A percentile compares a stretch with the other conserved stretches of the same genome.
Evolutionary conservation across 2,888 invertebrate genomes (phyloP).

Genomic region (Cerastis leucographa): DNA sequence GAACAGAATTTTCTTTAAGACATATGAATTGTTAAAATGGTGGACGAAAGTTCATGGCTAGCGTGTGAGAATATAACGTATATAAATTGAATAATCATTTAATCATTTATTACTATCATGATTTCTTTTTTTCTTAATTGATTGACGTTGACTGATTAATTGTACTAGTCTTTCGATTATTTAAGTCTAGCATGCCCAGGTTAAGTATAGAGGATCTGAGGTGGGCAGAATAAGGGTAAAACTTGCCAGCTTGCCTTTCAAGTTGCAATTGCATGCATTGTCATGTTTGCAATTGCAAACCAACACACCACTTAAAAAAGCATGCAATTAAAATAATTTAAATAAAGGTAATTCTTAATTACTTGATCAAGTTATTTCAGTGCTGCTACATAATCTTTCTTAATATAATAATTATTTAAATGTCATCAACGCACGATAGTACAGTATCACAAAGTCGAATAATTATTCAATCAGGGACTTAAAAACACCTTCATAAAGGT

Average conservation of each 20-base stretch:
- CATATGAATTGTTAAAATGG: not conserved
- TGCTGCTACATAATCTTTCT: not conserved
- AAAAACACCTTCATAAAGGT: too few species aligned
- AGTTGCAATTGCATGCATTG: too few species aligned
- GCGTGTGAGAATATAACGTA: not conserved
- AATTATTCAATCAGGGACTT: too few species aligned
- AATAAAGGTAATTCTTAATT: not conserved
- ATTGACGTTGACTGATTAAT: not conserved
- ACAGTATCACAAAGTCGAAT: not conserved
- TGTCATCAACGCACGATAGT: not conserved
- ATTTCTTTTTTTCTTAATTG: not conserved
- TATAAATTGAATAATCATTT: constrained; percentile 1
- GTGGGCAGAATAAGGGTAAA: not conserved
- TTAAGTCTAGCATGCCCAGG: not conserved
- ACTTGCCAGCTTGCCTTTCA: too few species aligned
- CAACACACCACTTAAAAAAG: too few species aligned
- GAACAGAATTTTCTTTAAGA: not conserved
- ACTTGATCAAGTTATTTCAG: not conserved
- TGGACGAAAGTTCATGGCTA: constrained; percentile 2
- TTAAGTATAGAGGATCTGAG: not conserved
- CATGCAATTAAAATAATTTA: not conserved
- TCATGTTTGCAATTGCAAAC: too few species aligned
- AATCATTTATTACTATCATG: not conserved
- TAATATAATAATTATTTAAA: too few species aligned
- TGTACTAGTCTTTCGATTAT: not conserved